Percentiles rank a stretch among this genome's conserved stretches.
Evolutionary conservation across 2,113 vertebrate species (phyloP).

Genomic region (Potamarius usumacintae): DNA sequence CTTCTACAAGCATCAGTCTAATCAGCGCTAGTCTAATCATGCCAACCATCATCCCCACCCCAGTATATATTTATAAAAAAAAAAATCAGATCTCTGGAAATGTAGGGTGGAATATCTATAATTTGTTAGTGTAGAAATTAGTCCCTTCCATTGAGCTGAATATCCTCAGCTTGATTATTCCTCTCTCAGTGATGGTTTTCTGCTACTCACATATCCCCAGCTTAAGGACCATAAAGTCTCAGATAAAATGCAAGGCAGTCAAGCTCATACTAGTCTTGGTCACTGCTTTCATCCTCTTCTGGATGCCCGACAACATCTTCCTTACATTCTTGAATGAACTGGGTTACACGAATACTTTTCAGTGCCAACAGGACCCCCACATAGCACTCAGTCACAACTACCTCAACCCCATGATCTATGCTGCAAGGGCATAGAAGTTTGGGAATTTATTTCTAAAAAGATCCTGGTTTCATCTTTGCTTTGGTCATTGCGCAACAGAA

Average conservation of each 20-base stretch:
- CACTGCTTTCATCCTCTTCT: slow-evolving; percentile 70
- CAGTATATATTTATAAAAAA: no score
- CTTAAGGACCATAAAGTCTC: slow-evolving; percentile 71
- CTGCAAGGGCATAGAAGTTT: slow-evolving; percentile 68
- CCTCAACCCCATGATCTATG: slow-evolving; percentile 46
- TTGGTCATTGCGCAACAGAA: no score
- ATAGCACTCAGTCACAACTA: slow-evolving; percentile 57
- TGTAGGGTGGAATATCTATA: slow-evolving; percentile 47
- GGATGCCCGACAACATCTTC: slow-evolving; percentile 30
- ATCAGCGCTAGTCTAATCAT: no score
- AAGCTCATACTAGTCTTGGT: slow-evolving; percentile 78
- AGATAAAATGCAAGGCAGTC: slow-evolving; percentile 75
- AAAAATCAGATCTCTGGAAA: no score
- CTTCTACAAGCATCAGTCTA: slow-evolving; percentile 67
- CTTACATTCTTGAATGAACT: slow-evolving; percentile 29
- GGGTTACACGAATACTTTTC: not conserved
- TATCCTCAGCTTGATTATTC: slow-evolving; percentile 69
- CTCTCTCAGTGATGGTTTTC: slow-evolving; percentile 73
- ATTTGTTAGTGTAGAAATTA: slow-evolving; percentile 56
- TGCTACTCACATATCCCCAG: slow-evolving; percentile 79
- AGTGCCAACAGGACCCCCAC: not conserved
- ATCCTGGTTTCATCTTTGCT: slow-evolving; percentile 53
- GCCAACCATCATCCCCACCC: slow-evolving; percentile 62
- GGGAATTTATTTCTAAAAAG: slow-evolving; percentile 50
- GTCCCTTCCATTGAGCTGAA: slow-evolving; percentile 61